Evolutionary conservation across 2,113 vertebrate genomes (phyloP).

Genomic region (Oxyruncus cristatus): DNA sequence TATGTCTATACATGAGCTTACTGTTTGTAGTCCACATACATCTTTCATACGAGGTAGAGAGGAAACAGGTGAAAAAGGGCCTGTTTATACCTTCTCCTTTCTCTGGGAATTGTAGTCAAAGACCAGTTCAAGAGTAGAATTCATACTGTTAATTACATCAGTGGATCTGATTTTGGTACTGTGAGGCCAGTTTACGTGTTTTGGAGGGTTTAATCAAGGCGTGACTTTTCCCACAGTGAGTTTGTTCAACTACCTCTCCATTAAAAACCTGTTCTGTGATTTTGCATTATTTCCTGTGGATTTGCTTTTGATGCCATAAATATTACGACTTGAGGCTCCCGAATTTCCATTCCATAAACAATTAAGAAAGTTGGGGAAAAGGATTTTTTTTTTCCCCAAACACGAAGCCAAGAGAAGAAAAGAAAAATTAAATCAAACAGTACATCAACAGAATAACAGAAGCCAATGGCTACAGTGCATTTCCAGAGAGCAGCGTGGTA

Average conservation of each 20-base stretch:
- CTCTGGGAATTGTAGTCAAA: not conserved
- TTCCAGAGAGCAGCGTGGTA: not conserved
- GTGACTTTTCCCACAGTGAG: not conserved
- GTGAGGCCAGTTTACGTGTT: not conserved
- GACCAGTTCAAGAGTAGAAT: not conserved
- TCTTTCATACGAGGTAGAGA: not conserved
- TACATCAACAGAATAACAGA: not conserved
- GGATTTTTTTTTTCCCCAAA: not conserved
- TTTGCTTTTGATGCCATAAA: not conserved
- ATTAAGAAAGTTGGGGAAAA: not conserved
- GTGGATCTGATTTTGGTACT: not conserved
- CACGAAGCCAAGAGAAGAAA: fast-evolving
- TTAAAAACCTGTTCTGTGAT: not conserved
- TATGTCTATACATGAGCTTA: not conserved
- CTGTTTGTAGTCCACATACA: not conserved
- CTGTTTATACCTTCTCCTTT: not conserved
- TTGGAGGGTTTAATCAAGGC: not conserved
- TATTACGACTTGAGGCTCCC: not conserved
- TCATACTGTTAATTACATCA: not conserved
- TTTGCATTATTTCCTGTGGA: not conserved
- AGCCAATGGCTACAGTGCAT: not conserved
- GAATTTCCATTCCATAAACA: not conserved
- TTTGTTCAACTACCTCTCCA: not conserved
- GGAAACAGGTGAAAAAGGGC: not conserved
- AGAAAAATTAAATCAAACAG: not conserved